phyloP scores from a whole-genome alignment of 2,113 vertebrate genomes.

The Rousettus leschenaultii region DNA sequence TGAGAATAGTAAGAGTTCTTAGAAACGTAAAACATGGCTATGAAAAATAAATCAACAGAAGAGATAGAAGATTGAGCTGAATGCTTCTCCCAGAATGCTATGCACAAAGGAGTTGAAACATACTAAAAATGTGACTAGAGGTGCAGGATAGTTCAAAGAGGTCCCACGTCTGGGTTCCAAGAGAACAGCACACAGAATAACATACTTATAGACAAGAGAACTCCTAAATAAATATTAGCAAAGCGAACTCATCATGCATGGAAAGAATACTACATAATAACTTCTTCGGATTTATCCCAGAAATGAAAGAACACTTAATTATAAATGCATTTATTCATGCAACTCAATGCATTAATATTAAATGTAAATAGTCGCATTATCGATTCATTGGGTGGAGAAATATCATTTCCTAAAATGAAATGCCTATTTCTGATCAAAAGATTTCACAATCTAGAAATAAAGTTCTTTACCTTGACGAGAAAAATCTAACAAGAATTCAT shows the following conservation, averaged over 20 bases:
- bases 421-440: not conserved
- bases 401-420: constrained; percentile 6
- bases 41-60: not conserved
- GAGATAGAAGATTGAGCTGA: not conserved
- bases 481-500: not conserved
- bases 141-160: not conserved
- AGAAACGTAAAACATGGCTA: not conserved
- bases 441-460: not conserved
- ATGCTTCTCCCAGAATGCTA: not conserved
- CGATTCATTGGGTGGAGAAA: not conserved
- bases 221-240: not conserved
- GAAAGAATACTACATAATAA: not conserved
- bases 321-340: not conserved
- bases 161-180: not conserved
- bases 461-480: not conserved
- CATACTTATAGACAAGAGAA: not conserved
- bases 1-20: not conserved
- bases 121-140: not conserved
- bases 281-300: not conserved
- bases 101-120: not conserved
- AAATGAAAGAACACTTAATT: not conserved
- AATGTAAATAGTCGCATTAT: not conserved
- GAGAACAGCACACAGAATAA: not conserved
- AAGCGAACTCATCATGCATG: not conserved
- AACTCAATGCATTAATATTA: not conserved